Percentiles rank a stretch among this genome's conserved stretches.
phyloP scores from a whole-genome alignment of 2,888 invertebrate genomes.

The Mactromeris polynyma region DNA sequence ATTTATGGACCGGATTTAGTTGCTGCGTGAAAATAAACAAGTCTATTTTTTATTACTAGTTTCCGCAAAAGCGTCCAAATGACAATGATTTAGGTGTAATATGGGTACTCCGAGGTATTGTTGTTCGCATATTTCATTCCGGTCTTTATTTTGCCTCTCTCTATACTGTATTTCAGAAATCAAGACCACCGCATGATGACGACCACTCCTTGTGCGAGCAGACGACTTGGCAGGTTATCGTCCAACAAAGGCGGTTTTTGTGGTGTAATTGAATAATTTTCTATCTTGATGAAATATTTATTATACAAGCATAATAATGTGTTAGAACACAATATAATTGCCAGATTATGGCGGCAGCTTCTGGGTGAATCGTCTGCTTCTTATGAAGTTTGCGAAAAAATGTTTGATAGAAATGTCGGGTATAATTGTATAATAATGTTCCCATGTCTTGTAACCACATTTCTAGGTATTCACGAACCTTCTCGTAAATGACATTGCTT shows the following conservation, averaged over 20 bases:
- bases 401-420: background rate
- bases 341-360: background rate
- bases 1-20: background rate
- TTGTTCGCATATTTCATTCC: background rate
- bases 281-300: background rate
- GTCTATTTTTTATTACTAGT: constrained; percentile 3
- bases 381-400: background rate
- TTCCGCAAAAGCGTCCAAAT: background rate
- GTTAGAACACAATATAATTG: background rate
- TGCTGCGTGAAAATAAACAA: background rate
- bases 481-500: too few relatives aligned
- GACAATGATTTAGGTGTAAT: background rate
- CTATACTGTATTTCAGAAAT: background rate
- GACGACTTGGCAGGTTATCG: background rate
- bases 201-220: background rate
- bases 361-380: background rate
- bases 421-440: background rate
- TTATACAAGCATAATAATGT: background rate
- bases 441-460: too few relatives aligned
- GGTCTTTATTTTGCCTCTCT: background rate
- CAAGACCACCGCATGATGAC: background rate
- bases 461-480: too few relatives aligned
- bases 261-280: background rate
- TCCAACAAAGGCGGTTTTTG: background rate
- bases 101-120: background rate